Conservation (phyloP, 1,140 invertebrate species). For the Euwallacea fornicatus region DNA sequence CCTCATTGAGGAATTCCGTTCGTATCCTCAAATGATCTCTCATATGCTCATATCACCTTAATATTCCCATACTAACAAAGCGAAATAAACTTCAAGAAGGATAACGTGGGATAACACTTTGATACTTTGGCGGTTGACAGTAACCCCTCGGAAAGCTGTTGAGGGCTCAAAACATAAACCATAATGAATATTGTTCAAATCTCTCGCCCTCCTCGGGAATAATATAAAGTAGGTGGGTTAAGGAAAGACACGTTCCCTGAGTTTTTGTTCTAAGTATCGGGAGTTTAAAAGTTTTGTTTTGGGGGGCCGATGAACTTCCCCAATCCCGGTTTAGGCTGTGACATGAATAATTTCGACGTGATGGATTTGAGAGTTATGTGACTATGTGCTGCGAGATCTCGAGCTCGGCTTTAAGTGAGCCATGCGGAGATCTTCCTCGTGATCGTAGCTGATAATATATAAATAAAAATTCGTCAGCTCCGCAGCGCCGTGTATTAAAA, state of each 20-base stretch:
- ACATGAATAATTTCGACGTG: conserved; percentile 35
- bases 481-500: not conserved
- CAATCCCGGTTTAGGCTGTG: conserved; percentile 32
- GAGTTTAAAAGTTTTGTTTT: conserved; percentile 34
- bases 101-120: conserved; percentile 27
- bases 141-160: conserved; percentile 21
- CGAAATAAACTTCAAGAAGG: conserved; percentile 30
- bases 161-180: conserved; percentile 35
- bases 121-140: conserved; percentile 28
- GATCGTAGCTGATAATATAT: too few relatives aligned
- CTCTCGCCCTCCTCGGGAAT: conserved; percentile 20
- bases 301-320: conserved; percentile 14
- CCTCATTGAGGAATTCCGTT: too few relatives aligned
- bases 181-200: conserved; percentile 39
- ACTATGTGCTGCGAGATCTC: too few relatives aligned
- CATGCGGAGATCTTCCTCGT: too few relatives aligned
- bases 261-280: conserved; percentile 28
- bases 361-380: conserved; percentile 13
- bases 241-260: conserved; percentile 34
- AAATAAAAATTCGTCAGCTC: too few relatives aligned
- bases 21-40: too few relatives aligned
- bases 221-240: conserved; percentile 37
- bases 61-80: conserved; percentile 6
- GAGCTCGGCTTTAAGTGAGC: too few relatives aligned
- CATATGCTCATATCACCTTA: not conserved